Evolutionary conservation across 2,113 vertebrate genomes (phyloP).

Genomic region (Leptobrachium leishanense): DNA sequence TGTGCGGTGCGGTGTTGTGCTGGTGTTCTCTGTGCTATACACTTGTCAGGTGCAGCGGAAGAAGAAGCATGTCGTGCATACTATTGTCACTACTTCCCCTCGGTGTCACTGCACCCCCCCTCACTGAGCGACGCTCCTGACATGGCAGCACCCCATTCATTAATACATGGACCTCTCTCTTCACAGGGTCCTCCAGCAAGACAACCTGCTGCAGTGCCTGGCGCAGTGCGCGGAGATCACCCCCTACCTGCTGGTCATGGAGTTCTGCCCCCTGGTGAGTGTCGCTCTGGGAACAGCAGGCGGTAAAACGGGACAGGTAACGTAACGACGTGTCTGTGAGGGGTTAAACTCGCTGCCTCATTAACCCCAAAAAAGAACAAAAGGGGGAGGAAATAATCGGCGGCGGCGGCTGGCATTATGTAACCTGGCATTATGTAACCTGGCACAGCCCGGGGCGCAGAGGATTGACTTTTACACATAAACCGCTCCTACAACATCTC

Average conservation of each 20-base stretch:
- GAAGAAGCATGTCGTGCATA: too few species aligned
- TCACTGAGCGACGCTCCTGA: background rate
- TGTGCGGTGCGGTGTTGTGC: too few species aligned
- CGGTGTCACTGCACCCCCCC: too few species aligned
- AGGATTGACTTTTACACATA: background rate
- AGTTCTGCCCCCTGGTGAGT: conserved; percentile 94
- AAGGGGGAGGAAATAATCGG: background rate
- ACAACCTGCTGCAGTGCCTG: conserved; percentile 89
- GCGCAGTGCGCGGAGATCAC: conserved; percentile 89
- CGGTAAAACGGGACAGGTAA: background rate
- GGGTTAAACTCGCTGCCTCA: background rate
- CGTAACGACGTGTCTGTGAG: background rate
- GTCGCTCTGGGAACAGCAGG: background rate
- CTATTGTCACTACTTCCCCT: too few species aligned
- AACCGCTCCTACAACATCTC: background rate
- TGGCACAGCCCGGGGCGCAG: background rate
- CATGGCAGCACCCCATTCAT: background rate
- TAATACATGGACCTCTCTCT: background rate
- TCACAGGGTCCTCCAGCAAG: conserved; percentile 83
- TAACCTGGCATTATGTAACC: conserved; percentile 8
- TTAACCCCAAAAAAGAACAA: background rate
- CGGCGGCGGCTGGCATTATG: background rate
- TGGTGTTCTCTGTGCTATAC: too few species aligned
- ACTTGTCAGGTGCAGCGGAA: too few species aligned
- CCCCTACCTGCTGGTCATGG: conserved; percentile 94